Percentiles rank a stretch among this genome's conserved stretches.
Conservation (phyloP, 64 coral and sea anemone genomes). For the Actinia equina region DNA sequence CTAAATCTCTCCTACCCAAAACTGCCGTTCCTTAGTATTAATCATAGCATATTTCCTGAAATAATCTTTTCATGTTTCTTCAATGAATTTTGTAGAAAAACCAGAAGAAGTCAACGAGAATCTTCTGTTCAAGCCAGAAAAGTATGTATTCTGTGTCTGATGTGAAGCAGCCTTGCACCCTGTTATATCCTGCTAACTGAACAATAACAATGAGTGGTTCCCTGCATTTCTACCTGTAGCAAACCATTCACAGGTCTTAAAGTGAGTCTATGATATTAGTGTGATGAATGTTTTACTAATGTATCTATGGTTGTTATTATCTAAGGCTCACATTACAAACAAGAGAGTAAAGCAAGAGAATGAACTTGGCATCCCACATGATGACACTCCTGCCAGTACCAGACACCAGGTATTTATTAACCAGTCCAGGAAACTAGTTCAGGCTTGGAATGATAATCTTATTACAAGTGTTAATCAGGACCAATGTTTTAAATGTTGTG, state of each 20-base stretch:
- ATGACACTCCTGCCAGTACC: slow-evolving; percentile 88
- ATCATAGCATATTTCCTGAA: no score
- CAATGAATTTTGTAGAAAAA: slow-evolving; percentile 38
- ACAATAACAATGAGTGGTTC: no score
- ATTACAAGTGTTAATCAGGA: no score
- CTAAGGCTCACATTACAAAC: not conserved
- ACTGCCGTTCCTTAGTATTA: no score
- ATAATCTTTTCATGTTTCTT: not conserved
- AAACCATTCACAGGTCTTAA: no score
- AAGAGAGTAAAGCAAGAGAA: slow-evolving; percentile 75
- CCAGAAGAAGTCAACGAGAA: slow-evolving; percentile 82
- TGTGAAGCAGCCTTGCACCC: no score
- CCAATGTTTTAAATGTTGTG: not conserved
- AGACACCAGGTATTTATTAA: slow-evolving; percentile 63
- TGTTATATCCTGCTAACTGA: no score
- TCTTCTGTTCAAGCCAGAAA: slow-evolving; percentile 68
- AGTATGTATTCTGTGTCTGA: not conserved
- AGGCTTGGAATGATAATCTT: no score
- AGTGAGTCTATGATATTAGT: no score
- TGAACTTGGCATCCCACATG: slow-evolving; percentile 31
- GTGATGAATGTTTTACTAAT: not conserved
- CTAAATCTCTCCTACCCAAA: no score
- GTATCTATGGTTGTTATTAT: not conserved
- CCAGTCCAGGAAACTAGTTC: no score
- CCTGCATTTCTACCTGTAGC: no score